Evolutionary conservation across 2,888 invertebrate species (phyloP).

Genomic region (Acanthosepion lycidas): DNA sequence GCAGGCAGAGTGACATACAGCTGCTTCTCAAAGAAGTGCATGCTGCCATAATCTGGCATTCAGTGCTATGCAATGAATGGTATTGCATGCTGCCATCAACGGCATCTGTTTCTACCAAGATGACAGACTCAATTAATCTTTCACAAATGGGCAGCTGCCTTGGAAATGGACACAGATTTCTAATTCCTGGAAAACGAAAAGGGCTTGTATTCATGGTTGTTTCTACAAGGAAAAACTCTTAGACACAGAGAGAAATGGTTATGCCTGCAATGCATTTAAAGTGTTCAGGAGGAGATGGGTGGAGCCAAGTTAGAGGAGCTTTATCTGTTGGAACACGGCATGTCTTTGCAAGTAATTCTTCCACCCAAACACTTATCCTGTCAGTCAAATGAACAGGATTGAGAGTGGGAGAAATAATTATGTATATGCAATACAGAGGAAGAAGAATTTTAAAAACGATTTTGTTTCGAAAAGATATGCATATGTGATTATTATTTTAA

Average conservation of each 20-base stretch:
- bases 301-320: background rate
- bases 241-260: background rate
- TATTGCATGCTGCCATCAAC: background rate
- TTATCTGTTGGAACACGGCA: background rate
- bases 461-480: too few species aligned
- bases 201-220: background rate
- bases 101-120: background rate
- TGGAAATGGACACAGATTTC: background rate
- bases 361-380: background rate
- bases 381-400: background rate
- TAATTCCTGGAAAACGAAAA: background rate
- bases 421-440: background rate
- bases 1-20: background rate
- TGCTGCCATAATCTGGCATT: background rate
- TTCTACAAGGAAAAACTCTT: background rate
- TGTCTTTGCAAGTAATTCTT: background rate
- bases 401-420: background rate
- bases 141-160: background rate
- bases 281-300: background rate
- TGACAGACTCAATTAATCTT: background rate
- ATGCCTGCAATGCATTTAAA: background rate
- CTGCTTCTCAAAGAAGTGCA: background rate
- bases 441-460: background rate
- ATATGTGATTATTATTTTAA: too few species aligned
- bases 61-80: background rate